Evolutionary conservation across 2,888 invertebrate species (phyloP).

Genomic region (Apotomis betuletana): DNA sequence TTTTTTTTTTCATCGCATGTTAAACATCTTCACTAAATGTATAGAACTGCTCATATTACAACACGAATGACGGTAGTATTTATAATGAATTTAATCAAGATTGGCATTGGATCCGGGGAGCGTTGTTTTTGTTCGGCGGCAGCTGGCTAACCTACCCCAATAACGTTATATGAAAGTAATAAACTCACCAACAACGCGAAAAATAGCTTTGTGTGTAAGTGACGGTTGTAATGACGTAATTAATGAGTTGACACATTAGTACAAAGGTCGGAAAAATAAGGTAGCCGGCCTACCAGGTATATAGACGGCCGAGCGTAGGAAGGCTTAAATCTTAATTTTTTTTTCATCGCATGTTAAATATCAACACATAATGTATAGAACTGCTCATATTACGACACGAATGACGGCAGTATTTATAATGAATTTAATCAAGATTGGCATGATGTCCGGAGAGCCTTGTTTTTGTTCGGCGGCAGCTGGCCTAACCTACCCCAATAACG

Average conservation of each 20-base stretch:
- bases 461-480: slow-evolving; percentile 32
- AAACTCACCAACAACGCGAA: slow-evolving; percentile 4
- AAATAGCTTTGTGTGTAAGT: not conserved
- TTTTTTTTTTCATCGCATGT: too few relatives aligned
- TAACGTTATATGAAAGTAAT: slow-evolving; percentile 21
- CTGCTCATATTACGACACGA: not conserved
- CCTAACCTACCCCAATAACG: slow-evolving; percentile 15
- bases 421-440: slow-evolving; percentile 26
- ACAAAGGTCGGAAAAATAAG: too few relatives aligned
- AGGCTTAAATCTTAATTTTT: too few relatives aligned
- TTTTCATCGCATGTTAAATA: too few relatives aligned
- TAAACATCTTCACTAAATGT: too few relatives aligned
- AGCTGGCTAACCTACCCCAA: slow-evolving; percentile 20
- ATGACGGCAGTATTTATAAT: slow-evolving; percentile 17
- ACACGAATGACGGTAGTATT: not conserved
- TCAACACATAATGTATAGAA: too few relatives aligned
- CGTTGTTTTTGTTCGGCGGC: slow-evolving; percentile 32
- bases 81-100: slow-evolving; percentile 31
- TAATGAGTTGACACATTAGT: too few relatives aligned
- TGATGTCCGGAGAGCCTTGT: slow-evolving; percentile 16
- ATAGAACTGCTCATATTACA: not conserved
- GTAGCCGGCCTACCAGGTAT: too few relatives aligned
- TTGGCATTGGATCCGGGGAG: slow-evolving; percentile 5
- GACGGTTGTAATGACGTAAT: too few relatives aligned
- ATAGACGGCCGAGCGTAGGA: too few relatives aligned